phyloP scores from a whole-genome alignment of 92 coral and sea anemone species.

The Actinernus sp. region DNA sequence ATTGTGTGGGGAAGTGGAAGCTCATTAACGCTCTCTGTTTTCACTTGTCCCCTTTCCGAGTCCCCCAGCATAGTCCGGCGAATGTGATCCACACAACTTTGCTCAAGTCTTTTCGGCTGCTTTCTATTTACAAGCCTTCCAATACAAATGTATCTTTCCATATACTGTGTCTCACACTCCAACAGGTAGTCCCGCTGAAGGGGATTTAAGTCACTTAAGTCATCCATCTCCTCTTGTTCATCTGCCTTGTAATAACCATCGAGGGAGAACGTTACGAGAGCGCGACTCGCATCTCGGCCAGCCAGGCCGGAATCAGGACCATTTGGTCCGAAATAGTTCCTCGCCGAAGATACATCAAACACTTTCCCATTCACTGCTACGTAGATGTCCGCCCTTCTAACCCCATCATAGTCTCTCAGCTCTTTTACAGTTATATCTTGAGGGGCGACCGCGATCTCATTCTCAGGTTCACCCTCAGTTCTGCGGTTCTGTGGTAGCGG shows the following conservation, averaged over 20 bases:
- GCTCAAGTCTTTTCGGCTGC: slow-evolving; percentile 75
- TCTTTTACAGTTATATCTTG: slow-evolving; percentile 71
- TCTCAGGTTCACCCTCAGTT: not conserved
- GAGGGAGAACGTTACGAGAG: slow-evolving; percentile 88
- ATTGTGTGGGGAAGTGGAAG: not conserved
- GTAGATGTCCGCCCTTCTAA: slow-evolving; percentile 64
- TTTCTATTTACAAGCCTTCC: slow-evolving; percentile 87
- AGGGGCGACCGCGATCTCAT: not conserved
- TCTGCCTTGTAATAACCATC: slow-evolving; percentile 17
- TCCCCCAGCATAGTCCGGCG: slow-evolving; percentile 21
- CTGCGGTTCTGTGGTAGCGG: slow-evolving; percentile 19
- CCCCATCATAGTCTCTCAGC: slow-evolving; percentile 63
- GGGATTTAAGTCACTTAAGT: slow-evolving; percentile 84
- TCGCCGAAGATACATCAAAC: slow-evolving; percentile 84
- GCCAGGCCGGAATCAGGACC: slow-evolving; percentile 82
- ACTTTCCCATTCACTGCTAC: slow-evolving; percentile 92
- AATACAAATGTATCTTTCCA: slow-evolving; percentile 79
- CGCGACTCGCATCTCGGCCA: slow-evolving; percentile 97
- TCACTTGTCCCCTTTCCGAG: not conserved
- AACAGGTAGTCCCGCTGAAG: slow-evolving; percentile 81
- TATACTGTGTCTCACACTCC: slow-evolving; percentile 90
- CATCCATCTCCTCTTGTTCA: slow-evolving; percentile 48
- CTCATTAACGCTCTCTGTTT: not conserved
- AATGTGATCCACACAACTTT: slow-evolving; percentile 57
- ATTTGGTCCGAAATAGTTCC: slow-evolving; percentile 72